Conservation (phyloP, 30 jellyfish, hydroid and myxozoan genomes). For the Rhopilema esculentum region DNA sequence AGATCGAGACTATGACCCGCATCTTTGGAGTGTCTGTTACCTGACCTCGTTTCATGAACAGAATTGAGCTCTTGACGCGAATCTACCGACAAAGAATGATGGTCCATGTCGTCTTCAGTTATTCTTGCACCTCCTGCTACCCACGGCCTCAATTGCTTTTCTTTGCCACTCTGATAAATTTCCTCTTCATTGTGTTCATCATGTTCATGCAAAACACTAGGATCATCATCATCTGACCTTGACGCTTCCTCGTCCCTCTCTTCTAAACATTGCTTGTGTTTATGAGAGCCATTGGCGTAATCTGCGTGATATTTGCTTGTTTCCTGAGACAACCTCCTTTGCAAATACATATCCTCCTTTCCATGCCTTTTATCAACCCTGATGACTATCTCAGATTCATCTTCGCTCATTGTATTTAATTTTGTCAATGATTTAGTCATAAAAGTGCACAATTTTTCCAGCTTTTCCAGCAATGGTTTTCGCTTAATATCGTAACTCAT, state of each 20-base stretch:
- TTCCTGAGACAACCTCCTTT: slow-evolving; percentile 7
- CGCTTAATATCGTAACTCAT: slow-evolving; percentile 52
- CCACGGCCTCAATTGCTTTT: too few species aligned
- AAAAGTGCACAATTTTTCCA: slow-evolving; percentile 50
- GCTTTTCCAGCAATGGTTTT: slow-evolving; percentile 54
- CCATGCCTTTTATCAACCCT: slow-evolving; percentile 50
- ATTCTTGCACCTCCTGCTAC: too few species aligned
- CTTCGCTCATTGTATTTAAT: slow-evolving; percentile 61
- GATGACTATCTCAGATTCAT: slow-evolving; percentile 45
- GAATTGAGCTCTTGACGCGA: too few species aligned
- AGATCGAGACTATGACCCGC: neutral
- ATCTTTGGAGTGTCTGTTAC: neutral
- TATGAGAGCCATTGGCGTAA: too few species aligned
- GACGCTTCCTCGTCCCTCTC: neutral
- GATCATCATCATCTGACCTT: neutral
- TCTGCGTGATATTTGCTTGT: too few species aligned
- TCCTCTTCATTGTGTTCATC: too few species aligned
- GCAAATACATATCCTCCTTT: slow-evolving; percentile 49
- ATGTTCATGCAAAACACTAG: neutral
- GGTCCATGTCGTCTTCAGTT: too few species aligned
- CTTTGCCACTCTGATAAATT: too few species aligned
- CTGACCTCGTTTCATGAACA: too few species aligned
- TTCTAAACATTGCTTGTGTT: neutral
- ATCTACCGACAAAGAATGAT: too few species aligned
- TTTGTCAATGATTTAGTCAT: slow-evolving; percentile 72